These are phyloP conservation scores for Argynnis bischoffii DNA, from an alignment of 2,888 invertebrate genomes.

Conservation along the genomic window DNA sequence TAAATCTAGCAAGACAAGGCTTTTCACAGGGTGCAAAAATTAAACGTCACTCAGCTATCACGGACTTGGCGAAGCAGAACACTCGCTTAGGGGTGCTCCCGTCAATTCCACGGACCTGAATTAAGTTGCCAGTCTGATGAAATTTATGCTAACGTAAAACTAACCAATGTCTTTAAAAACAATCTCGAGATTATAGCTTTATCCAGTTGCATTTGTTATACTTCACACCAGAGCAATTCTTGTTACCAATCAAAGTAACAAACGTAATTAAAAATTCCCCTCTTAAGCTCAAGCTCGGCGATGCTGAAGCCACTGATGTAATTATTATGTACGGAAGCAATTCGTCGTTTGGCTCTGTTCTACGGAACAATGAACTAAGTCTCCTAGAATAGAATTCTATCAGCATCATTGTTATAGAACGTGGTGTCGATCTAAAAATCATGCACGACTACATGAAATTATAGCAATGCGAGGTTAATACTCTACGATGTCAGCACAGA, in stretches of 20 bases:
- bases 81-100: conserved; percentile 56
- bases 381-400: conserved; percentile 22
- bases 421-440: conserved; percentile 53
- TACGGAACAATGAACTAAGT: conserved; percentile 31
- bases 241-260: conserved; percentile 51
- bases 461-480: conserved; percentile 67
- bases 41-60: conserved; percentile 71
- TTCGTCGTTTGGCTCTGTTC: conserved; percentile 30
- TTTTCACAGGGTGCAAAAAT: conserved; percentile 59
- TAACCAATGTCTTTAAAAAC: conserved; percentile 51
- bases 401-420: conserved; percentile 21
- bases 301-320: conserved; percentile 35
- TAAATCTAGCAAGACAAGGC: conserved; percentile 19
- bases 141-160: conserved; percentile 60
- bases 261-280: conserved; percentile 54
- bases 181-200: conserved; percentile 37
- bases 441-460: conserved; percentile 64
- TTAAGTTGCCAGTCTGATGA: conserved; percentile 54
- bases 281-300: conserved; percentile 34
- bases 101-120: conserved; percentile 57
- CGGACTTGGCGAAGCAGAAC: conserved; percentile 63
- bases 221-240: conserved; percentile 50
- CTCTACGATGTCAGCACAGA: conserved; percentile 75
- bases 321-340: conserved; percentile 36
- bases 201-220: conserved; percentile 40